Conservation (phyloP, 2,113 vertebrate genomes). For the Microcebus lehilahytsara region DNA sequence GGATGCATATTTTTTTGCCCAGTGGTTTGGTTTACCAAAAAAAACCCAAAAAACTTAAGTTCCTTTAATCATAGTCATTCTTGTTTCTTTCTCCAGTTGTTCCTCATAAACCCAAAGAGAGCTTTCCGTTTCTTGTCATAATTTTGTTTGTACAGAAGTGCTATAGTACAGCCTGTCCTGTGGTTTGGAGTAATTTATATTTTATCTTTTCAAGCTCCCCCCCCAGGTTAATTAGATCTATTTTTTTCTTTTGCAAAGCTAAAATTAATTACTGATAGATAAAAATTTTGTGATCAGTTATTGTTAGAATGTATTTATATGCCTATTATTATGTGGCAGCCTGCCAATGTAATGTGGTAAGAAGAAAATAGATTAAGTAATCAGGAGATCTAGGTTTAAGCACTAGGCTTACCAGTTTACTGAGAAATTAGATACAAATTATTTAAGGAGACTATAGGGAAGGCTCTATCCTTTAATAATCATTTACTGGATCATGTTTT, state of each 20-base stretch:
- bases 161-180: background rate
- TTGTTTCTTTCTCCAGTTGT: conserved; percentile 41
- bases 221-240: conserved; percentile 7
- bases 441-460: background rate
- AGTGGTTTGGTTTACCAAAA: conserved; percentile 42
- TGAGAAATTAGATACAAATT: conserved; percentile 3
- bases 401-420: background rate
- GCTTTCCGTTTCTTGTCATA: conserved; percentile 58
- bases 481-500: background rate
- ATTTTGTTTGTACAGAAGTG: conserved; percentile 53
- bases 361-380: conserved; percentile 55
- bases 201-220: background rate
- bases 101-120: conserved; percentile 47
- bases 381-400: conserved; percentile 46
- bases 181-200: conserved; percentile 26
- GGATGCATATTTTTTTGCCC: background rate
- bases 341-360: conserved; percentile 30
- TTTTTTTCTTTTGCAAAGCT: conserved; percentile 2
- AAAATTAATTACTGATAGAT: conserved; percentile 30
- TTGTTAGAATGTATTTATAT: conserved; percentile 26
- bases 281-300: conserved; percentile 33
- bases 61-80: conserved; percentile 46
- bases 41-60: background rate
- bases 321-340: background rate
- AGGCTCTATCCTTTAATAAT: background rate